Evolutionary conservation across 2,797 vertebrate species (phyloP).

Genomic region (Echeneis naucrates): DNA sequence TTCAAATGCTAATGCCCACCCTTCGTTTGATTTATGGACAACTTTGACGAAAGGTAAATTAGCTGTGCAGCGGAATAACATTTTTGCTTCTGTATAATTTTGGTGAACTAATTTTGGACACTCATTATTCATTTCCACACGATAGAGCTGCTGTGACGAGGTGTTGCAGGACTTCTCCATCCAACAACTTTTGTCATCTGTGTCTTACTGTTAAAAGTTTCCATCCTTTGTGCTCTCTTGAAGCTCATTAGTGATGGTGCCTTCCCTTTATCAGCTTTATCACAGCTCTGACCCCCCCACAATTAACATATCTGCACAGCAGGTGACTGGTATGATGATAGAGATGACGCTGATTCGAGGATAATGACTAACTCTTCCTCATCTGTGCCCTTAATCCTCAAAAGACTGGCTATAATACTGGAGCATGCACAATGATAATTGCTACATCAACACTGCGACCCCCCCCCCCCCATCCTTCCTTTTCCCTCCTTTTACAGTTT

Average conservation of each 20-base stretch:
- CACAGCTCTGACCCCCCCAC: conserved; percentile 10
- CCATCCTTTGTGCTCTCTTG: conserved; percentile 14
- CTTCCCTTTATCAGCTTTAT: conserved; percentile 15
- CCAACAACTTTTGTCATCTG: background rate
- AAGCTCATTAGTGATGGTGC: conserved; percentile 18
- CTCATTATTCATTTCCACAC: background rate
- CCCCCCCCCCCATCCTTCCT: background rate
- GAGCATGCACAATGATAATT: conserved; percentile 46
- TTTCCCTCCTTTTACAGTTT: conserved; percentile 17
- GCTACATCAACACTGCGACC: conserved; percentile 48
- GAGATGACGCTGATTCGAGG: conserved; percentile 48
- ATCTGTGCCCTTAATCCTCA: conserved; percentile 47
- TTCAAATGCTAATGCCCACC: background rate
- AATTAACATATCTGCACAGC: conserved; percentile 49
- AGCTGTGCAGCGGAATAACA: background rate
- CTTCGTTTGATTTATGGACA: background rate
- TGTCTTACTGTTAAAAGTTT: conserved; percentile 15
- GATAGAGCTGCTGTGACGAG: background rate
- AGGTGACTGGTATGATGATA: conserved; percentile 48
- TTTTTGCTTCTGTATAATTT: background rate
- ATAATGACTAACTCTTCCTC: conserved; percentile 64
- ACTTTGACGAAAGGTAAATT: background rate
- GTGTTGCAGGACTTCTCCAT: conserved; percentile 7
- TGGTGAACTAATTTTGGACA: background rate
- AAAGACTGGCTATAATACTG: conserved; percentile 55